Evolutionary conservation across 2,888 invertebrate species (phyloP), one percentile per base, ranked within the genome.

Genomic region (Argyresthia goedartella): DNA sequence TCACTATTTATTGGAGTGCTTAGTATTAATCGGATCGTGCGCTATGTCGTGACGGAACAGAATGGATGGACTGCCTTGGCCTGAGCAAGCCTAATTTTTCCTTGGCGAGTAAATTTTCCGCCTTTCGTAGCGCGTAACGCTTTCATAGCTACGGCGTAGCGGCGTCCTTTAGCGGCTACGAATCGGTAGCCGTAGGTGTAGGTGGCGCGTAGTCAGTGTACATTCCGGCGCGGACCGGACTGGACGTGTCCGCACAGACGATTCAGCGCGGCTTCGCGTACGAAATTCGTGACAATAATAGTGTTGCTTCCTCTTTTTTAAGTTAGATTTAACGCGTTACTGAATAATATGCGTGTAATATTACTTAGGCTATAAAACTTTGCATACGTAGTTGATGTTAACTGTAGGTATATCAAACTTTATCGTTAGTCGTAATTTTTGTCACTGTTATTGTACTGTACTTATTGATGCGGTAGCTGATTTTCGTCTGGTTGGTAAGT

Each of bases 1-100:
- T 80, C 81, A 76, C 81, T 85, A 86, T 86, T 85, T 85, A 86
- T 86, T 79, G 82, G 77, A 71, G 77, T 78, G 76, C 84, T 85
- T 84, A 81, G 77, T 81, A 85, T 82, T 86, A 86, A 86, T 86
- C 59, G 70, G 76, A 77, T 79, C 74, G 76, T 71, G 73, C 69
- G 68, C 65, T 69, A 67, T 81, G 81, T 81, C 76, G 76, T 71
- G 67, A 67, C 67, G 65, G 63, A 67, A 57, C 57, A 59, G 69
- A 71, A 82, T 76, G 69, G 76, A 84, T 84, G 71, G 70, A 77
- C 80, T 81, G 81, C 78, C 81, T 74, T 65, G 75, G 73, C 74
- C 57, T 68, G 66, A 71, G 71, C 69, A 67, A 64, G 66, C 65
- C 77, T 73, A 78, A 80, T 81, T 78, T 85, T 81, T 82, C 75